A percentile compares a stretch with the other conserved stretches of the same genome.
These are phyloP conservation scores for Melinaea menophilus DNA, from an alignment of 2,888 invertebrate species.

Conservation along the genomic window DNA sequence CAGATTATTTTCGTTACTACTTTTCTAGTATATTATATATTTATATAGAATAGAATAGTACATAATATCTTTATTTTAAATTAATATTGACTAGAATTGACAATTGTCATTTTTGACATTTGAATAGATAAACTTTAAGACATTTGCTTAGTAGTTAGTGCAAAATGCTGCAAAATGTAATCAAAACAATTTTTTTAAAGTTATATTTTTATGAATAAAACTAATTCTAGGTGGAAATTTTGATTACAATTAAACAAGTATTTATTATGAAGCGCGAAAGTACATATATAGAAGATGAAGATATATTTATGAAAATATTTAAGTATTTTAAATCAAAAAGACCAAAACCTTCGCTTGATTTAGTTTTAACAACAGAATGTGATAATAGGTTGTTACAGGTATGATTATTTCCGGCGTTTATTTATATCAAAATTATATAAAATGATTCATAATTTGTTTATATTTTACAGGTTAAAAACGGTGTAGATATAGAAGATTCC, in stretches of 20 bases:
- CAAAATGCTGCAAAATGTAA: too few species aligned
- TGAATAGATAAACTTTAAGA: too few species aligned
- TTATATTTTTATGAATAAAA: too few species aligned
- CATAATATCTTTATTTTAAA: too few species aligned
- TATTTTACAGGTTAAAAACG: neutral
- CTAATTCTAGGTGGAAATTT: too few species aligned
- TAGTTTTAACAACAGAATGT: slow-evolving; percentile 78
- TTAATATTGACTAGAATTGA: too few species aligned
- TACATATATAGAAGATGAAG: slow-evolving; percentile 23
- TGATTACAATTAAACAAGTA: slow-evolving; percentile 17
- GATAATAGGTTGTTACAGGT: slow-evolving; percentile 41
- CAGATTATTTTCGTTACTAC: too few species aligned
- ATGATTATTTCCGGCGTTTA: neutral
- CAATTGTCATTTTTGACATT: too few species aligned
- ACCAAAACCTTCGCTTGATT: slow-evolving; percentile 79
- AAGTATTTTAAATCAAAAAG: slow-evolving; percentile 88
- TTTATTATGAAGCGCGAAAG: slow-evolving; percentile 13
- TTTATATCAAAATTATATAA: neutral
- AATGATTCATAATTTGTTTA: neutral
- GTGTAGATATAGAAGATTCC: slow-evolving; percentile 26
- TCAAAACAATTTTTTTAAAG: too few species aligned
- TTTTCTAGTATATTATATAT: too few species aligned
- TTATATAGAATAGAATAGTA: too few species aligned
- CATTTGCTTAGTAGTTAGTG: too few species aligned
- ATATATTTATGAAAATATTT: slow-evolving; percentile 82